Conservation (phyloP, 2,888 invertebrate species). For the Proisotoma minuta region DNA sequence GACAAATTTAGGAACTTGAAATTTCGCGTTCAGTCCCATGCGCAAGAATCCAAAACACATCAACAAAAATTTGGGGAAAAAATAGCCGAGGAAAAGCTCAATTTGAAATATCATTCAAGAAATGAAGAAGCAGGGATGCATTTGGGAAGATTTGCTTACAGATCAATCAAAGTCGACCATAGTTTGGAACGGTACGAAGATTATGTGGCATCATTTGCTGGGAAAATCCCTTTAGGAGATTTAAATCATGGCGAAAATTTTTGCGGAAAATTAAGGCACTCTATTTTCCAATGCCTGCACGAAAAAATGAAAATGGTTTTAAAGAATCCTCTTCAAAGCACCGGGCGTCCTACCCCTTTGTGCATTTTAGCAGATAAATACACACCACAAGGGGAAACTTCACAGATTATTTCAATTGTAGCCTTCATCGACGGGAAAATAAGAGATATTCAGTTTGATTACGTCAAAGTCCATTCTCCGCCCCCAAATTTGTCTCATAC, state of each 20-base stretch:
- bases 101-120: background rate
- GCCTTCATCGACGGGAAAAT: background rate
- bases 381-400: background rate
- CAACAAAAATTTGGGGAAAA: background rate
- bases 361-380: background rate
- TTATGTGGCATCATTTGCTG: background rate
- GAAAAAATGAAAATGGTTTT: background rate
- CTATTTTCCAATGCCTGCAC: background rate
- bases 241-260: background rate
- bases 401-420: background rate
- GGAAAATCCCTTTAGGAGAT: background rate
- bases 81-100: background rate
- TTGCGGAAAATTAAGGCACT: background rate
- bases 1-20: background rate
- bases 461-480: background rate
- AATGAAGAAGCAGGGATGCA: background rate
- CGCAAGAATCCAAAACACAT: background rate
- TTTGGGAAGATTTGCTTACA: background rate
- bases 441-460: background rate
- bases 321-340: background rate
- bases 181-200: background rate
- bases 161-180: background rate
- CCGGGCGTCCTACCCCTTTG: background rate
- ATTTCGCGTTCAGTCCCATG: background rate
- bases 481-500: too few relatives aligned